Base-by-base conservation (phyloP, 2,797 vertebrate genomes). In the Ptychadena robeensis region DNA sequence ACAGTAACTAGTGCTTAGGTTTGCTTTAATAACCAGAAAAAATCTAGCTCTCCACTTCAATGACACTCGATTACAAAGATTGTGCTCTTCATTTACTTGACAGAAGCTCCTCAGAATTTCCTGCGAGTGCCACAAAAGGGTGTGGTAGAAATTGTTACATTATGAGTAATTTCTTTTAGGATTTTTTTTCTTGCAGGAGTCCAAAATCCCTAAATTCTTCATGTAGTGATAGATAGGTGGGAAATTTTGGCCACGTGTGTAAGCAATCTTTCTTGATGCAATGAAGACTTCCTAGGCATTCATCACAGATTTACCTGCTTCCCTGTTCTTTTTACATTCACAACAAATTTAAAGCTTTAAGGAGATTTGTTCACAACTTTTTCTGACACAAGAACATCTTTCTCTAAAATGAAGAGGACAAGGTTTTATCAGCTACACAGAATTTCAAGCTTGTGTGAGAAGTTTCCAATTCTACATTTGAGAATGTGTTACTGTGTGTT, bases 61-160 rank as follows among this genome's bases (percentile, higher is more conserved):
- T 44, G 27, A 27, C 63, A 15, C 73, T 65, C 2, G 14, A 40
- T 48, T 30, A 34, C 65, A 32, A 6, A 7, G 31, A 32, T 2
- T 9, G n/a, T 40, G 74, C 28, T 77, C 30, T 3, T 22, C 12
- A 53, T 30, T 78, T 53, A 37, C 30, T n/a, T 34, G 40, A 78
- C 63, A 38, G 28, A 78, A 67, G 75, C 63, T 25, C 44, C 38
- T 48, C 25, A 8, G 2, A n/a, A 32, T 76, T 76, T 76, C 27
- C 73, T 65, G 37, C n/a, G 65, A 44, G 44, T 11, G 74, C 74
- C 74, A 78, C 75, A 78, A 44, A 77, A 77, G 75, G 75, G 75
- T 66, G 75, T 53, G 64, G 63, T 34, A 78, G 75, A 78, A 66
- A 78, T 66, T 53, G 64, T 48, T 78, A 68, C 27, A 67, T 34